Conservation (phyloP, 2,888 invertebrate genomes). For the Phortica magna region DNA sequence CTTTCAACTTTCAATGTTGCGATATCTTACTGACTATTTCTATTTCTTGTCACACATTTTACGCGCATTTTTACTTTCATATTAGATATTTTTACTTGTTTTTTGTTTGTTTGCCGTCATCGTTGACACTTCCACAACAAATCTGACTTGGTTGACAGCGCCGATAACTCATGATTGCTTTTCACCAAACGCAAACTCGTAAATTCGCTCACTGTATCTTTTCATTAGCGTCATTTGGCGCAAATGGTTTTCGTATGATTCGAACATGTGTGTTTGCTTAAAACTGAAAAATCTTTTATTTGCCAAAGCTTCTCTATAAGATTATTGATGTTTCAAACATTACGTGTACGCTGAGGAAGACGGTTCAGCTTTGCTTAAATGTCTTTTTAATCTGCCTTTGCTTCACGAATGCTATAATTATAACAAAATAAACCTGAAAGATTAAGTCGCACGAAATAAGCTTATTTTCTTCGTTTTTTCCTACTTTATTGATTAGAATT, state of each 20-base stretch:
- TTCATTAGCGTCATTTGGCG: conserved; percentile 1
- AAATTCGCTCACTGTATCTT: neutral
- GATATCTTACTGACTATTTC: neutral
- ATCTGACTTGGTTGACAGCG: neutral
- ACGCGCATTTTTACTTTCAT: neutral
- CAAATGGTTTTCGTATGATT: neutral
- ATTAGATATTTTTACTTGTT: neutral
- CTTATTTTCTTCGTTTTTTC: too few relatives aligned
- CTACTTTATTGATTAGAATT: too few relatives aligned
- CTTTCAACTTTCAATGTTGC: too few relatives aligned
- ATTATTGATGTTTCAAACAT: neutral
- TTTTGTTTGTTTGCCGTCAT: neutral
- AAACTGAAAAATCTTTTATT: neutral
- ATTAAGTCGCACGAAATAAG: neutral
- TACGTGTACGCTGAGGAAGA: neutral
- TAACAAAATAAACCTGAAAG: neutral
- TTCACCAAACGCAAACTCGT: neutral
- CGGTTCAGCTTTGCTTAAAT: neutral
- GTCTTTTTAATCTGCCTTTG: neutral
- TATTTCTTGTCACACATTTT: neutral
- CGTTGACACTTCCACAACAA: neutral
- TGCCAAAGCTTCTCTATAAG: neutral
- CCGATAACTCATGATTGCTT: neutral
- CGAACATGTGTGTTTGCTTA: neutral
- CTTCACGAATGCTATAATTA: neutral